Evolutionary conservation across 2,888 invertebrate species (phyloP), one percentile per base, ranked within the genome.

Genomic region (Parelbella ahira): DNA sequence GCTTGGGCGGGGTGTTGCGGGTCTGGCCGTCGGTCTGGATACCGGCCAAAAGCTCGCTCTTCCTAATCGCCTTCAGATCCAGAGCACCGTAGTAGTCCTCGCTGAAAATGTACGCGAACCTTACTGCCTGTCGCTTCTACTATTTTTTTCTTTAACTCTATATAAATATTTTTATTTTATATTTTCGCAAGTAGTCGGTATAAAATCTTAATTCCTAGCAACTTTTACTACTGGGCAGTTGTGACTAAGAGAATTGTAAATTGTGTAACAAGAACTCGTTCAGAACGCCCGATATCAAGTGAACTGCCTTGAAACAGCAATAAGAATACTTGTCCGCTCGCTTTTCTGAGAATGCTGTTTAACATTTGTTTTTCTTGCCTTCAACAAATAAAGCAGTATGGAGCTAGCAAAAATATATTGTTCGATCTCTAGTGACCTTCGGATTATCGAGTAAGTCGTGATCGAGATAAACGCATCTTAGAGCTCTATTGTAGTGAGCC

Each of bases 11-110:
- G 75, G 67, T 65, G 53, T 56, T 46, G 64, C 74, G 74, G 60
- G 76, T 57, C 60, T 89, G 88, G 61, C 91, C 90, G 61, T 89
- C 89, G 72, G 88, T 88, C 65, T 91, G 90, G 66, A 94, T 90
- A 63, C 96, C 96, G 66, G 94, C 91, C 74, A 95, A 91, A 63
- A 96, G 92, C 88, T 97, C 96, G 88, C 95, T 95, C 92, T 97
- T 97, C 89, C 95, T 93, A 92, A 96, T 95, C 89, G 93, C 91
- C 93, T 97, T 97, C 90, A 97, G 90, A 88, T 97, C 97, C 92
- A 96, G 89, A 87, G 96, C 96, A 60, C 97, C 97, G 76, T 97
- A 97, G 92, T 97, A 97, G 93, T 97, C 96, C 92, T 97, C 96
- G 91, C 97, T 96, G 94, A 90, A 92, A 84, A 82, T 73, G 78